Evolutionary conservation across 2,113 vertebrate species (phyloP).

Genomic region (Prionailurus bengalensis): DNA sequence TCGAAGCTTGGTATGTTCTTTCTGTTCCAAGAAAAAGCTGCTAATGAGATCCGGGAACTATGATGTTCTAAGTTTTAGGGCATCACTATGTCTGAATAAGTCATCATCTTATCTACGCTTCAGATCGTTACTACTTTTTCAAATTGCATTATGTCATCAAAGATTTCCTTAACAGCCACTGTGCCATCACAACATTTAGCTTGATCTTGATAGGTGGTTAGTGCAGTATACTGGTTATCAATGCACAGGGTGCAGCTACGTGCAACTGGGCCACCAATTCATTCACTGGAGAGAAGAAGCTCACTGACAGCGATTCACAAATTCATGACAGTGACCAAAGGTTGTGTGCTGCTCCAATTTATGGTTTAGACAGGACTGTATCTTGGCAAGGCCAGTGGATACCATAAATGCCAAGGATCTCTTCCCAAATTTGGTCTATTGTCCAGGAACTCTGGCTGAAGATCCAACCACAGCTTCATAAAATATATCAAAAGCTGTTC

Average conservation of each 20-base stretch:
- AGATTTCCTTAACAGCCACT: not conserved
- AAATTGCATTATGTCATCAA: slow-evolving; percentile 32
- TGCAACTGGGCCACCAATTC: slow-evolving; percentile 3
- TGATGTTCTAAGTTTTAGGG: slow-evolving; percentile 1
- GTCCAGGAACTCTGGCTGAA: slow-evolving; percentile 58
- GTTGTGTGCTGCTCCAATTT: not conserved
- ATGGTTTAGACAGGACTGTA: not conserved
- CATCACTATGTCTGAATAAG: slow-evolving; percentile 3
- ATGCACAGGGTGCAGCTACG: not conserved
- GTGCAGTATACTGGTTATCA: not conserved
- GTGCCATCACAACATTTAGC: not conserved
- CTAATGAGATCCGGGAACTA: slow-evolving; percentile 26
- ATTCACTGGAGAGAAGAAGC: slow-evolving; percentile 48
- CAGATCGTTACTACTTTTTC: slow-evolving; percentile 25
- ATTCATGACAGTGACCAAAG: not conserved
- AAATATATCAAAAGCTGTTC: slow-evolving; percentile 49
- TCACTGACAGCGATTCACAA: slow-evolving; percentile 32
- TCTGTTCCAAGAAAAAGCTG: not conserved
- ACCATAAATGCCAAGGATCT: not conserved
- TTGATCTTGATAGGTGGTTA: not conserved
- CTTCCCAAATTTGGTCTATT: slow-evolving; percentile 28
- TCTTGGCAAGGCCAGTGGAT: not conserved
- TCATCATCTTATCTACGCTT: slow-evolving; percentile 49
- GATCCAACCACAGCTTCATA: slow-evolving; percentile 47
- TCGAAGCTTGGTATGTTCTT: slow-evolving; percentile 47